A percentile compares a stretch with the other conserved stretches of the same genome.
phyloP scores from a whole-genome alignment of 2,113 vertebrate species.

The Lepus americanus region DNA sequence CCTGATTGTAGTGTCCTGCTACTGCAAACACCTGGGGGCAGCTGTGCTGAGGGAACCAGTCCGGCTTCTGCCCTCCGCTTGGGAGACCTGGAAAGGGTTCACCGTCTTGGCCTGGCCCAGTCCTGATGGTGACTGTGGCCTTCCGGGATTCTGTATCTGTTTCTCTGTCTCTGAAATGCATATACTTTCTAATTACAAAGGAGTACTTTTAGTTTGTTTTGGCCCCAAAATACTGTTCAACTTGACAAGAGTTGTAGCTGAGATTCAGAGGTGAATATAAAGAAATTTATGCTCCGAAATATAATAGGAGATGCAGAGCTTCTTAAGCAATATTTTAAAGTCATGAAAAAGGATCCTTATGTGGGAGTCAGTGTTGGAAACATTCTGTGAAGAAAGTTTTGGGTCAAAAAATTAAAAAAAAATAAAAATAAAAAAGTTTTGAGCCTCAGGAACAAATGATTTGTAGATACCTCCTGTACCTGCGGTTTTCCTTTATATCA shows the following conservation, averaged over 20 bases:
- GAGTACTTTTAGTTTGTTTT: neutral
- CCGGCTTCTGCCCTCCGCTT: too few species aligned
- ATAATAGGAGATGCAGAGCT: neutral
- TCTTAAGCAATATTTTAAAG: slow-evolving; percentile 11
- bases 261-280: neutral
- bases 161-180: too few species aligned
- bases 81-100: too few species aligned
- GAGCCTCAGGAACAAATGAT: neutral
- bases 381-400: slow-evolving; percentile 10
- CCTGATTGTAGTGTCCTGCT: too few species aligned
- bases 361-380: neutral
- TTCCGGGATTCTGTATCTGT: too few species aligned
- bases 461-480: neutral
- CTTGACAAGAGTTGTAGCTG: neutral
- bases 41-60: too few species aligned
- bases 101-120: too few species aligned
- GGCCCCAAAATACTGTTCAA: neutral
- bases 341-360: neutral
- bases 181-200: too few species aligned
- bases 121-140: too few species aligned
- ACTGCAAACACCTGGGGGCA: too few species aligned
- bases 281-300: neutral
- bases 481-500: neutral
- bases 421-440: neutral
- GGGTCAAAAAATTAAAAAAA: too few species aligned